Conservation (phyloP, 2,888 invertebrate species). For the Microplitis manilae region DNA sequence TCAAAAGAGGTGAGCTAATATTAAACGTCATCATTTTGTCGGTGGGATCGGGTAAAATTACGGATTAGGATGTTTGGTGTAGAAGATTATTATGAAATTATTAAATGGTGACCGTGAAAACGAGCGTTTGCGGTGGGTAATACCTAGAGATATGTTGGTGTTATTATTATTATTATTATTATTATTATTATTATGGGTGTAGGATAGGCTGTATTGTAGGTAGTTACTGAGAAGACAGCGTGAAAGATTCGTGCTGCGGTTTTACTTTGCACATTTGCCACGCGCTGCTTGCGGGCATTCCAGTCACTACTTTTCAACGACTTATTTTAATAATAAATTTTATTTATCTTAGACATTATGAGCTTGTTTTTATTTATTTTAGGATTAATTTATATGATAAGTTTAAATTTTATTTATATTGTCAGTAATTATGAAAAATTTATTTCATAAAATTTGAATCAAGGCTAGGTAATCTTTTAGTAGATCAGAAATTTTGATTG, state of each 20-base stretch:
- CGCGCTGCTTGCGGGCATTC: constrained; percentile 47
- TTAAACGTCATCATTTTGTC: background rate
- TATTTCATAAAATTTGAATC: too few relatives aligned
- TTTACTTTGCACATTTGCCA: constrained; percentile 17
- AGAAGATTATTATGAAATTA: constrained; percentile 10
- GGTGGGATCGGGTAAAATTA: background rate
- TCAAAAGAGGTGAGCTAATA: background rate
- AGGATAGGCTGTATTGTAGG: constrained; percentile 23
- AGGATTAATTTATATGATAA: background rate
- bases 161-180: constrained; percentile 14
- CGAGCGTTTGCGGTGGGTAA: background rate
- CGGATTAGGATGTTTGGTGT: background rate
- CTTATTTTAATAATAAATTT: constrained; percentile 27
- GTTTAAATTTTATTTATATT: too few relatives aligned
- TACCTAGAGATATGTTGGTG: constrained; percentile 30
- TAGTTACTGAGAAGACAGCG: constrained; percentile 5
- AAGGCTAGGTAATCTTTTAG: too few relatives aligned
- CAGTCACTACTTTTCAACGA: constrained; percentile 43
- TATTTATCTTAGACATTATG: constrained; percentile 18
- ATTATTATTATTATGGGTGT: constrained; percentile 13
- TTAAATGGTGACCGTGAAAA: constrained; percentile 19
- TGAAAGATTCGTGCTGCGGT: constrained; percentile 26
- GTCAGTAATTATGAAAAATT: too few relatives aligned
- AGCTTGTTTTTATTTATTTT: constrained; percentile 24
- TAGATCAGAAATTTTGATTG: too few relatives aligned